Evolutionary conservation across 2,888 invertebrate species (phyloP).

Genomic region (Mythimna pallens): DNA sequence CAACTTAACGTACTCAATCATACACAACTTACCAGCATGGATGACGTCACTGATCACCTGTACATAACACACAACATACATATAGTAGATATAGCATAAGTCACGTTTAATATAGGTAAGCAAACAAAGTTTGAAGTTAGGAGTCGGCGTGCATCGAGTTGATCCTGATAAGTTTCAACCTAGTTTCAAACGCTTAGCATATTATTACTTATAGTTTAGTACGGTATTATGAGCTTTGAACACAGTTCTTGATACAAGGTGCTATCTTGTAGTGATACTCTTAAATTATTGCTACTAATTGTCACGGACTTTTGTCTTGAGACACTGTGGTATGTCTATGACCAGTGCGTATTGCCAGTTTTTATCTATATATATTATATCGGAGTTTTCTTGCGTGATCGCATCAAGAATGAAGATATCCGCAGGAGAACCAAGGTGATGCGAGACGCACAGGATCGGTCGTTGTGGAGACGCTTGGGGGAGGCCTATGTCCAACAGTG

Average conservation of each 20-base stretch:
- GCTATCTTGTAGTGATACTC: neutral
- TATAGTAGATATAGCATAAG: neutral
- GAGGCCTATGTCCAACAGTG: no score
- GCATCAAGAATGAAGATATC: no score
- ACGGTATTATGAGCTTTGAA: slow-evolving; percentile 1
- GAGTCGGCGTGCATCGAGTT: slow-evolving; percentile 13
- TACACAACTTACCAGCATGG: neutral
- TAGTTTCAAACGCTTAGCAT: slow-evolving; percentile 33
- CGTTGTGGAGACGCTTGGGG: no score
- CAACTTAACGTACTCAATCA: neutral
- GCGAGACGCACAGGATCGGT: no score
- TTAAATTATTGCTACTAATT: neutral
- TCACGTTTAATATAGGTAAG: slow-evolving; percentile 17
- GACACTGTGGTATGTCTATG: no score
- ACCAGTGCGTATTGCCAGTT: no score
- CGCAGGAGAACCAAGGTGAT: no score
- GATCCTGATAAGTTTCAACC: slow-evolving; percentile 1
- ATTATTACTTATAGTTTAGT: slow-evolving; percentile 24
- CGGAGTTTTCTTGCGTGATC: no score
- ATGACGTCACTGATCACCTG: slow-evolving; percentile 30
- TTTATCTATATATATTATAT: no score
- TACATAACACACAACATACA: neutral
- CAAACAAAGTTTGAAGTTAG: slow-evolving; percentile 10
- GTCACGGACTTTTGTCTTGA: no score
- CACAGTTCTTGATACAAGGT: neutral